Percentiles rank a stretch among this genome's conserved stretches.
These are phyloP conservation scores for Crossaster papposus DNA, from an alignment of 53 echinoderm and acorn worm species.

Conservation along the genomic window DNA sequence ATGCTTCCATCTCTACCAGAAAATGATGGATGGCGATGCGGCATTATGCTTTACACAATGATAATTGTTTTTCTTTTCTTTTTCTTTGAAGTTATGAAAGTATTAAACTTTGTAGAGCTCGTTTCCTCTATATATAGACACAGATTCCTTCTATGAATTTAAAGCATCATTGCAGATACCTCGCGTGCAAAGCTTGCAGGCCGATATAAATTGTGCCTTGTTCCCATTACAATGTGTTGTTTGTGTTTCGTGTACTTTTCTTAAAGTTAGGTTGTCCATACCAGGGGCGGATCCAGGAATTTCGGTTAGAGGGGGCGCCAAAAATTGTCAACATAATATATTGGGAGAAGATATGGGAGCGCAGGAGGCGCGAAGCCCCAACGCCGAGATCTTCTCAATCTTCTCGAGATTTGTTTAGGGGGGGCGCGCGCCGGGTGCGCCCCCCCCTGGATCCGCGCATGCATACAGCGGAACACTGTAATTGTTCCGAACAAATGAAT, in stretches of 20 bases:
- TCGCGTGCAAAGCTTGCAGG: not conserved
- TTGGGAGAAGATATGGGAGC: too few species aligned
- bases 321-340: too few species aligned
- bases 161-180: not conserved
- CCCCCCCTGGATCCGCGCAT: too few species aligned
- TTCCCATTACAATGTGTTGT: not conserved
- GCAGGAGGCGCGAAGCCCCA: too few species aligned
- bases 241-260: not conserved
- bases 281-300: too few species aligned
- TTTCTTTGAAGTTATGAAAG: not conserved
- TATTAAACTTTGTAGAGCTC: not conserved
- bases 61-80: not conserved
- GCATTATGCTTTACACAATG: not conserved
- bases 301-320: too few species aligned
- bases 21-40: not conserved
- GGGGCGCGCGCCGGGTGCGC: too few species aligned
- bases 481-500: too few species aligned
- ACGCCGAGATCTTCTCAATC: too few species aligned
- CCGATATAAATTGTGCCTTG: not conserved
- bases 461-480: too few species aligned
- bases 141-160: not conserved
- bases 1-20: not conserved
- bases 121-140: not conserved
- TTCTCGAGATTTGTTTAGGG: too few species aligned
- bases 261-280: too few species aligned